Evolutionary conservation across 2,888 invertebrate species (phyloP), one percentile per base, ranked within the genome.

Genomic region (Allolobophora icterica): DNA sequence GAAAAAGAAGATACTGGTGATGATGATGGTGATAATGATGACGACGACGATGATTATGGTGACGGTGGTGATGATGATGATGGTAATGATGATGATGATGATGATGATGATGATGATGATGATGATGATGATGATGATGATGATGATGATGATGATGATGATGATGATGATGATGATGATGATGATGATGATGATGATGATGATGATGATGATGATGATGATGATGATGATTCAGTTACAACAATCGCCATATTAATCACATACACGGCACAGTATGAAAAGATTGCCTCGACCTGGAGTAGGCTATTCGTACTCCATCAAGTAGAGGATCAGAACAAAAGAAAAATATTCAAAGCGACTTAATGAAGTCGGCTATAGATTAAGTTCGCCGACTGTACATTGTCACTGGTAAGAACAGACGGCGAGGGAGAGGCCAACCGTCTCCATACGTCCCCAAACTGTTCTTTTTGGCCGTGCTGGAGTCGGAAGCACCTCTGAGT

Each of bases 61-160:
- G 84, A 83, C 83, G 17, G 24, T 90, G 52, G 21, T 34, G 90
- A 84, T 30, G 71, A 84, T n/a, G 90, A 84, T n/a, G 71, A 38
- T 84, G 90, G 84, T 33, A 15, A 24, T 84, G 83, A 90, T 84
- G 90, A 90, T 2, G 11, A n/a, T 90, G 35, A 90, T 90, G 84
- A 90, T 83, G 84, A 83, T 90, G 17, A 21, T 90, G 52, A 19
- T 34, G 90, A 84, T 30, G 71, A 84, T n/a, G 90, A 84, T n/a
- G 71, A 38, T 84, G 90, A 90, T 33, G 34, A 24, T 84, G 83
- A 90, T 21, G 34, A 90, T 90, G 71, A 15, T 58, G 21, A 84
- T 84, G 71, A 90, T 84, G 90, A 30, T 33, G 90, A 90, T 83
- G 52, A 90, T 90, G 84, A 90, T 33, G 90, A 90, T 84, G 90